Evolutionary conservation across 2,797 vertebrate genomes (phyloP).

Genomic region (Petrocephalus schoutedeni): DNA sequence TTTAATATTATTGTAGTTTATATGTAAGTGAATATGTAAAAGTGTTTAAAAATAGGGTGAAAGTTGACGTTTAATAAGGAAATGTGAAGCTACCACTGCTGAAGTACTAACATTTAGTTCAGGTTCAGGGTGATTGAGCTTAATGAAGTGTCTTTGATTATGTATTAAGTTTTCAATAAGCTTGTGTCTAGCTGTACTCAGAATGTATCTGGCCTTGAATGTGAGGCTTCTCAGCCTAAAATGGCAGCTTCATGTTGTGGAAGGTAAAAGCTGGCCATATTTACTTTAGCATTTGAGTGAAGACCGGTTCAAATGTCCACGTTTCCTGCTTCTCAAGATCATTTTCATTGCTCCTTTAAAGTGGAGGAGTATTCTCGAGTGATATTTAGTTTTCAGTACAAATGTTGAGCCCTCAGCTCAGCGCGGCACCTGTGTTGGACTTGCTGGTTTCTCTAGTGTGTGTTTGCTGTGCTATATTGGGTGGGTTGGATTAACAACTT

Average conservation of each 20-base stretch:
- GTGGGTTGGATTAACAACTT: background rate
- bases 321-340: background rate
- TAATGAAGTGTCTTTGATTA: background rate
- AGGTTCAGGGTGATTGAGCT: background rate
- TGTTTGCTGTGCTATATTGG: background rate
- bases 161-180: background rate
- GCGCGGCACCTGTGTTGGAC: background rate
- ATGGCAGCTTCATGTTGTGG: background rate
- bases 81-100: background rate
- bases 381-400: background rate
- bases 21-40: background rate
- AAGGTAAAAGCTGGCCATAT: background rate
- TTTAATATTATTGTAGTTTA: background rate
- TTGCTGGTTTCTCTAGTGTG: background rate
- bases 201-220: background rate
- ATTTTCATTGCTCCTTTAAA: background rate
- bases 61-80: background rate
- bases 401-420: background rate
- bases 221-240: background rate
- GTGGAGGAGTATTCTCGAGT: background rate
- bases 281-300: background rate
- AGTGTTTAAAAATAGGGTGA: background rate
- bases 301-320: background rate
- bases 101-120: background rate
- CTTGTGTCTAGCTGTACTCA: background rate